Evolutionary conservation across 2,888 invertebrate species (phyloP), one percentile per base, ranked within the genome.

Genomic region (Meteorus colon): DNA sequence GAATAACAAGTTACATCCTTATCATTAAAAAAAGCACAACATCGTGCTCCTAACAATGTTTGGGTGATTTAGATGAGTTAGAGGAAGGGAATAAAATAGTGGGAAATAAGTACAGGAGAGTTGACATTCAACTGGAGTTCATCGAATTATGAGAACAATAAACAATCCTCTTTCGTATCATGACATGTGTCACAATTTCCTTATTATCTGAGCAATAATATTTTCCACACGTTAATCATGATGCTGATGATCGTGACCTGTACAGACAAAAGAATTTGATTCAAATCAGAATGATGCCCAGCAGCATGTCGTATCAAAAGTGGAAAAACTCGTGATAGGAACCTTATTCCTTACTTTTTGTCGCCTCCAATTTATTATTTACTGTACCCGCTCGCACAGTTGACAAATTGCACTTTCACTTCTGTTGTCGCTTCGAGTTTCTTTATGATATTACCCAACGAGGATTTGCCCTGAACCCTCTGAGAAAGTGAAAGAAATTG

Each of bases 311-410:
- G 55, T 37, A 71, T 59, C 16, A 66, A 73, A 75, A 76, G 68
- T 78, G 75, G 75, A 73, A 74, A n/a, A 12, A 79, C 79, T 78
- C 81, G 72, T 80, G 75, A 59, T 78, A 73, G 14, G 55, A 79
- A 41, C 79, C 82, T 70, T 78, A 74, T 83, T 78, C 75, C 79
- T 81, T 67, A 82, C 80, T 82, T 48, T 83, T 81, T 74, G 80
- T 79, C 75, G 76, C 6, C 78, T 80, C 80, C 81, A 78, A 81
- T 81, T 82, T 82, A 81, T 59, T 59, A 4, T 41, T 2, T 8
- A 12, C 12, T 8, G 2, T 41, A 12, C 41, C 8, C 5, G 8
- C 8, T 8, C 8, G 34, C 34, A 34, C 34, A 34, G 34, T 75
- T 41, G 34, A 48, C 55, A 37, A 14, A 51, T 65, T 72, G 31